Base-by-base conservation (phyloP, 2,113 vertebrate genomes). In the Limnothrissa miodon region DNA sequence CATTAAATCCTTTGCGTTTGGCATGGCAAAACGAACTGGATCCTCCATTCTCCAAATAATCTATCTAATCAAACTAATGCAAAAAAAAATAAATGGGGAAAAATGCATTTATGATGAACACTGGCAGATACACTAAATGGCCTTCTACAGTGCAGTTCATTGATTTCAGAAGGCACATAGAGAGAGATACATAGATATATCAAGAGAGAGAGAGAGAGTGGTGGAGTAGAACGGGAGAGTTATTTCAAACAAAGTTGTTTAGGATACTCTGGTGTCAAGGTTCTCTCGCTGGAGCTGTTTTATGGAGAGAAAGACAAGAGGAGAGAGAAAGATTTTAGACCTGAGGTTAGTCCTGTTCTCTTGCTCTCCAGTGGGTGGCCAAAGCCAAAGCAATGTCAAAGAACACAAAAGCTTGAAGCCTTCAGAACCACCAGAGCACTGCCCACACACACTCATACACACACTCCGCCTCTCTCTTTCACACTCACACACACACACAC, bases 321-420 rank as follows among this genome's bases (percentile, higher is more conserved):
- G 62, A 66, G 8, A 33, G 62, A 70, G 9, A 29, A 11, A 70
- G 62, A 70, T 29, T 36, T 62, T 25, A 29, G 66, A 33, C 66
- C 66, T 4, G 66, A 33, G 66, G 66, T 33, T 74, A 74, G 25
- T 74, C 25, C 66, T 74, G 66, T 74, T 62, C 10, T 70, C 25
- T 51, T 5, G 1, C 42, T 56, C 42, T 81, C 33, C 33, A 33
- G 66, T 25, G 48, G 70, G 80, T 39, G n/a, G 17, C 70, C 62
- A 66, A 62, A 80, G 51, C 15, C 51, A 33, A 36, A 79, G 79
- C 39, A 13, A 66, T 36, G 66, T 80, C 48, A 25, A 84, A 42
- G 46, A 66, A 36, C 79, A 70, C 45, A 78, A 39, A 70, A 19
- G 25, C 74, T 13, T 46, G 59, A 81, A 59, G 80, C n/a, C 78